These are phyloP conservation scores for Tortricodes alternella DNA, from an alignment of 2,888 invertebrate genomes.

Conservation along the genomic window DNA sequence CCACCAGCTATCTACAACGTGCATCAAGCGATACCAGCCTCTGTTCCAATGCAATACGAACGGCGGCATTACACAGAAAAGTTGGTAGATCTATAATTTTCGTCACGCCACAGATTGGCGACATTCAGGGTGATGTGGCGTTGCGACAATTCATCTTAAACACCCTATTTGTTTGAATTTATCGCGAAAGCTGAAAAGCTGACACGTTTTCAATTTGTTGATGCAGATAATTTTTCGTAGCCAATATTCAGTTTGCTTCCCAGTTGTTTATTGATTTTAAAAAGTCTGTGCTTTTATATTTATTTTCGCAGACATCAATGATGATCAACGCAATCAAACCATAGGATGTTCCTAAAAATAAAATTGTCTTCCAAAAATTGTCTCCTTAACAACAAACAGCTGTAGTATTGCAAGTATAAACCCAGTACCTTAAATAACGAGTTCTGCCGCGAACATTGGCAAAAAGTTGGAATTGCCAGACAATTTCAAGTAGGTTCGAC, in stretches of 20 bases:
- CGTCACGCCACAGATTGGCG: not conserved
- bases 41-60: too few relatives aligned
- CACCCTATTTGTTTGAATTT: conserved; percentile 4
- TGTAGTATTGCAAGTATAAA: not conserved
- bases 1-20: too few relatives aligned
- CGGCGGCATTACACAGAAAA: too few relatives aligned
- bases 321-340: too few relatives aligned
- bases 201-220: not conserved
- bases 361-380: too few relatives aligned
- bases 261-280: too few relatives aligned
- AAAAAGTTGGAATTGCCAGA: not conserved
- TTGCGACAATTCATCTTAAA: not conserved
- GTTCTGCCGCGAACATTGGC: not conserved
- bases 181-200: not conserved
- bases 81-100: too few relatives aligned
- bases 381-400: not conserved
- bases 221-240: not conserved
- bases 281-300: too few relatives aligned
- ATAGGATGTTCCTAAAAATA: too few relatives aligned
- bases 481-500: not conserved
- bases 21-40: too few relatives aligned
- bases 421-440: not conserved
- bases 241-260: not conserved
- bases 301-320: too few relatives aligned
- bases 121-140: not conserved